A percentile compares a stretch with the other conserved stretches of the same genome.
Evolutionary conservation across 2,113 vertebrate genomes (phyloP).

Genomic region (Speoplatyrhinus poulsoni): DNA sequence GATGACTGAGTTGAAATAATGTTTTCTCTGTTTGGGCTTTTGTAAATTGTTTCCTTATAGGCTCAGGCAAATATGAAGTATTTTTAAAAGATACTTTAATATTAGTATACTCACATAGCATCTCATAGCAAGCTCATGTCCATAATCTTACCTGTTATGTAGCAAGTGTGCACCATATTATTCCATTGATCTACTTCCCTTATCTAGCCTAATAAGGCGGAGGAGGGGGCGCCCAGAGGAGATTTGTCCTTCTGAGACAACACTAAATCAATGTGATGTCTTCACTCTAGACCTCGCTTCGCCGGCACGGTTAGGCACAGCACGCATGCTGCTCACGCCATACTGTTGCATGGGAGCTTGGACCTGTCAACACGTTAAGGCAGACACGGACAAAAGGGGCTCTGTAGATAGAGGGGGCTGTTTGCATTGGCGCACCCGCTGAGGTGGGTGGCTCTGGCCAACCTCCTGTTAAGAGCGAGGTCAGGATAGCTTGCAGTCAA

Average conservation of each 20-base stretch:
- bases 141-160: slow-evolving; percentile 3
- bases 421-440: slow-evolving; percentile 51
- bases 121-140: neutral
- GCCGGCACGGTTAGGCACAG: slow-evolving; percentile 18
- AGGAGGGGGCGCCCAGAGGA: slow-evolving; percentile 41
- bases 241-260: slow-evolving; percentile 48
- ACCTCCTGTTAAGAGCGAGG: slow-evolving; percentile 39
- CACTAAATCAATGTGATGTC: slow-evolving; percentile 60
- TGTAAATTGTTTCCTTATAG: too few species aligned
- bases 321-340: neutral
- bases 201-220: slow-evolving; percentile 63
- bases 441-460: slow-evolving; percentile 18
- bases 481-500: slow-evolving; percentile 55
- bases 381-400: slow-evolving; percentile 6
- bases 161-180: slow-evolving; percentile 40
- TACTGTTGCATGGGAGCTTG: slow-evolving; percentile 19
- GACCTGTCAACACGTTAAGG: slow-evolving; percentile 45
- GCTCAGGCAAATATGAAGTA: too few species aligned
- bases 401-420: slow-evolving; percentile 23
- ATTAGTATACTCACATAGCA: slow-evolving; percentile 27
- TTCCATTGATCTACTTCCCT: slow-evolving; percentile 58
- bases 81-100: slow-evolving; percentile 2
- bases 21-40: too few species aligned
- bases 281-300: slow-evolving; percentile 34
- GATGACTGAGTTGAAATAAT: too few species aligned